Percentiles rank a stretch among this genome's conserved stretches.
phyloP scores from a whole-genome alignment of 2,888 invertebrate genomes.

The Leistus spinibarbis region DNA sequence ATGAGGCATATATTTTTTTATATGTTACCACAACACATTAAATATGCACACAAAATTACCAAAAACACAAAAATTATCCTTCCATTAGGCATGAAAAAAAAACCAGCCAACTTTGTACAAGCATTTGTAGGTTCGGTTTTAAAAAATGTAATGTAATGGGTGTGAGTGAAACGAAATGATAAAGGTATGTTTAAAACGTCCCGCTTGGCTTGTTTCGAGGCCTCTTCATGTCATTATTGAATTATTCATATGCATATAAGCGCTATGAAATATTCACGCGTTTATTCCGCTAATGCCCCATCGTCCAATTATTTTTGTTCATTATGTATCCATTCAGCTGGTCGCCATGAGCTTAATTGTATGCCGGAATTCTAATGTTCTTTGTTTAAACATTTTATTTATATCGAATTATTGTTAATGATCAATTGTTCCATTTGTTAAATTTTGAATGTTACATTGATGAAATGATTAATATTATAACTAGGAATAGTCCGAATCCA shows the following conservation, averaged over 20 bases:
- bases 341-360: neutral
- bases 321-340: constrained; percentile 6
- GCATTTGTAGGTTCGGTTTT: neutral
- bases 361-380: neutral
- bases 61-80: neutral
- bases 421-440: too few species aligned
- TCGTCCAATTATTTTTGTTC: constrained; percentile 17
- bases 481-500: too few species aligned
- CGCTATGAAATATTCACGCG: constrained; percentile 16
- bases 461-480: too few species aligned
- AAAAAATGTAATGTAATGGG: neutral
- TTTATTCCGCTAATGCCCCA: constrained; percentile 11
- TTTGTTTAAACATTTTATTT: neutral
- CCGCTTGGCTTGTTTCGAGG: constrained; percentile 8
- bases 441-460: too few species aligned
- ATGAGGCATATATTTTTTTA: neutral
- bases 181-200: constrained; percentile 5
- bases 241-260: constrained; percentile 17
- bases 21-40: neutral
- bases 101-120: neutral
- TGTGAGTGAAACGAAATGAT: neutral
- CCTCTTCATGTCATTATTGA: constrained; percentile 14
- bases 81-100: neutral
- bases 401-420: neutral
- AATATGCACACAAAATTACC: neutral